Evolutionary conservation across 2,888 invertebrate genomes (phyloP).

Genomic region (Dermolepida albohirtum): DNA sequence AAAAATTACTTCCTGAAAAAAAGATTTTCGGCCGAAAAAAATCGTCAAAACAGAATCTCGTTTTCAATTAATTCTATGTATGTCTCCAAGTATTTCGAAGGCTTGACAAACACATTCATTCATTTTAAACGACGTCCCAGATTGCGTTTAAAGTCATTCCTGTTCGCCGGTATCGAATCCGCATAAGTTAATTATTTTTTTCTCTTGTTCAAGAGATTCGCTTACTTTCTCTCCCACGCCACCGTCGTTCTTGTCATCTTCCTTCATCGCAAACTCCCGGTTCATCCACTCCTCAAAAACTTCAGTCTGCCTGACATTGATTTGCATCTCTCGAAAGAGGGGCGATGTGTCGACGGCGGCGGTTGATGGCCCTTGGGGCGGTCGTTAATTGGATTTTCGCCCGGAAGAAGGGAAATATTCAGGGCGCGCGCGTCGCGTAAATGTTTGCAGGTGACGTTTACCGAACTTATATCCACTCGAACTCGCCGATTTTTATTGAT

Average conservation of each 20-base stretch:
- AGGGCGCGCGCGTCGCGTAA: conserved; percentile 19
- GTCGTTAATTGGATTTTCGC: conserved; percentile 36
- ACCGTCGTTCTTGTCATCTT: conserved; percentile 10
- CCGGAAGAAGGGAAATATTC: conserved; percentile 20
- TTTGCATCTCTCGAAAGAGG: conserved; percentile 28
- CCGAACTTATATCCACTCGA: conserved; percentile 17
- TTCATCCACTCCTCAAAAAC: conserved; percentile 24
- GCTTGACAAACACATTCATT: too few relatives aligned
- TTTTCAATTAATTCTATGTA: too few relatives aligned
- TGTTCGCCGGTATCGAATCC: conserved; percentile 32
- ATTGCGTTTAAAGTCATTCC: conserved; percentile 10
- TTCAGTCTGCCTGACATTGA: conserved; percentile 32
- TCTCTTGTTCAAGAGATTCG: neutral
- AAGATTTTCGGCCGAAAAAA: too few relatives aligned
- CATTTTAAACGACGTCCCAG: conserved; percentile 2
- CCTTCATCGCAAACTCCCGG: neutral
- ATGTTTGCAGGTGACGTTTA: conserved; percentile 33
- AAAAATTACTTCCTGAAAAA: too few relatives aligned
- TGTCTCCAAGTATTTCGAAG: too few relatives aligned
- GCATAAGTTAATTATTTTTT: conserved; percentile 35
- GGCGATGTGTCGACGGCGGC: neutral
- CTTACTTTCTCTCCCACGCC: neutral
- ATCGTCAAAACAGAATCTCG: too few relatives aligned
- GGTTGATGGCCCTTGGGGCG: conserved; percentile 37
- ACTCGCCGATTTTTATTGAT: conserved; percentile 19